Evolutionary conservation across 2,113 vertebrate species (phyloP), one percentile per base, ranked within the genome.

Genomic region (Sceloporus tristichus): DNA sequence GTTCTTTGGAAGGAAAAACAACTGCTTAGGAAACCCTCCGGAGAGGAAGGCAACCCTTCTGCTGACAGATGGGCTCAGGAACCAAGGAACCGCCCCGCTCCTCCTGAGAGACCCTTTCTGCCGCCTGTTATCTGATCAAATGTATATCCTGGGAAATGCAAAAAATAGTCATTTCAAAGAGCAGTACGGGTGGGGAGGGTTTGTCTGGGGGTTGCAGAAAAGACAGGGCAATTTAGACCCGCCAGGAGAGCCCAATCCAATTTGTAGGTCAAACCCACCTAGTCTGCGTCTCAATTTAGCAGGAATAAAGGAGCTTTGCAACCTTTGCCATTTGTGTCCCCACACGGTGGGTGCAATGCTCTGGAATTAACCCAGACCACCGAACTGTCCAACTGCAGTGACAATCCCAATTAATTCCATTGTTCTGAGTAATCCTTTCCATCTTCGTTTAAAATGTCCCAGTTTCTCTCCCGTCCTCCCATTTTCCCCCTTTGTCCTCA

Each of bases 61-160:
- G 54, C 54, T 70, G 73, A 53, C 75, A 91, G 75, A 79, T 56
- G 42, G 40, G 59, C 74, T 29, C 53, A 62, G 18, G 76, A 71
- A 29, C 62, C 81, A 66, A 56, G 16, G 56, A 82, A 53, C 68
- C 65, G 40, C 21, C 40, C 27, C 0, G 13, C n/a, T 34, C 25
- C 13, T 70, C 66, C 75, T 68, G 74, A 4, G n/a, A 56, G 56
- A 48, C 68, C 11, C 34, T 84, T 73, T 18, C 76, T 19, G 27
- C 42, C 54, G 38, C 73, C 73, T 66, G 29, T 53, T 70, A 40
- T 76, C 80, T 68, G 66, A 56, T 84, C 68, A 65, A 84, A 75
- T 66, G 75, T 84, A 59, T 42, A 18, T 38, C 34, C 66, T 10
- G 42, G 48, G 73, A 68, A 86, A 88, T 38, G 9, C 23, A 59